Percentiles rank a stretch among this genome's conserved stretches.
Conservation (phyloP, 2,113 vertebrate genomes). For the Siphamia tubifer region DNA sequence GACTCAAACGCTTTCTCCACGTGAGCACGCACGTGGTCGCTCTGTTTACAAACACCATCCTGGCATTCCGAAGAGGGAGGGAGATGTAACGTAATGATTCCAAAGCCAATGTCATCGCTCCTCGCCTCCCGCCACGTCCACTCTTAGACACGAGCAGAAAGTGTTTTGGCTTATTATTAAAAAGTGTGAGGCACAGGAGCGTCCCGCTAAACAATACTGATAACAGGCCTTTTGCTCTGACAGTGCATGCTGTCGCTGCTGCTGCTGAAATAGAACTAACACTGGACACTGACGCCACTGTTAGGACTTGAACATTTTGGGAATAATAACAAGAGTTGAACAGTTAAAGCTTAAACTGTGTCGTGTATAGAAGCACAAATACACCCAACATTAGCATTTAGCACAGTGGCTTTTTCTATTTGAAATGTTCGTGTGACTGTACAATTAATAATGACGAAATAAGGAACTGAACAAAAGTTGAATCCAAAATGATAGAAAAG, state of each 20-base stretch:
- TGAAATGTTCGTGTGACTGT: too few species aligned
- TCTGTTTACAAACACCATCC: conserved; percentile 87
- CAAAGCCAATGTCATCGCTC: conserved; percentile 60
- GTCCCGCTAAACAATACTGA: neutral
- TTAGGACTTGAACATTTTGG: neutral
- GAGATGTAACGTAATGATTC: conserved; percentile 74
- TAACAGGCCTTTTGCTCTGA: conserved; percentile 1
- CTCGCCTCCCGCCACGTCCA: conserved; percentile 13
- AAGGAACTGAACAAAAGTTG: too few species aligned
- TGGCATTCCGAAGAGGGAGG: conserved; percentile 71
- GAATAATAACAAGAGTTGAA: neutral
- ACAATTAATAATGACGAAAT: too few species aligned
- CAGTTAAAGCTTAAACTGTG: neutral
- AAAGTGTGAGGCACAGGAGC: neutral
- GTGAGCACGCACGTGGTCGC: conserved; percentile 79
- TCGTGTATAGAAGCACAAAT: neutral
- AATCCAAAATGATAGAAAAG: too few species aligned
- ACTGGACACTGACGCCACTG: neutral
- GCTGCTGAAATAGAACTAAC: neutral
- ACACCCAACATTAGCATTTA: neutral
- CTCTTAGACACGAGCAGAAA: conserved; percentile 35
- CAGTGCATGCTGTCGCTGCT: neutral
- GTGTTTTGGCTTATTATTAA: neutral
- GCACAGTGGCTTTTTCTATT: neutral
- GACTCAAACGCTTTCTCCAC: conserved; percentile 69